Conservation (phyloP, 2,888 invertebrate genomes). For the Dryococelus australis region DNA sequence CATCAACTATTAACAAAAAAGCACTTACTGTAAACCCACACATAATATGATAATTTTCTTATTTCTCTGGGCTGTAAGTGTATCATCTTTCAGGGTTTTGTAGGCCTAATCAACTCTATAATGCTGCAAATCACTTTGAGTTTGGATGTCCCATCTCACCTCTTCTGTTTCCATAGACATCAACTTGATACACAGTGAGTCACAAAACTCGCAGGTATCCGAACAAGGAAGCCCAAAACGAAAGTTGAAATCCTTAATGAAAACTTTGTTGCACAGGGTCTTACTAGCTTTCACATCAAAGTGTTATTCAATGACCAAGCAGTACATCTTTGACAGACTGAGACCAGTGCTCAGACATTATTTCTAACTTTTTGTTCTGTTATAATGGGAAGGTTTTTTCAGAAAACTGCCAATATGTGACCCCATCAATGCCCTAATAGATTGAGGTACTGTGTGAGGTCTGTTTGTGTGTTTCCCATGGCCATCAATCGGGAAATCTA, state of each 20-base stretch:
- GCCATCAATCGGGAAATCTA: not conserved
- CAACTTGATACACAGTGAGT: constrained; percentile 7
- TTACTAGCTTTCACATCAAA: not conserved
- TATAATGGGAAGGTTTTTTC: not conserved
- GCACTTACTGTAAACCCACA: constrained; percentile 29
- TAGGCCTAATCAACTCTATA: too few relatives aligned
- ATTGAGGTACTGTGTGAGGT: not conserved
- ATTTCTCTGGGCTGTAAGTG: too few relatives aligned
- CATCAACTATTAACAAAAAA: not conserved
- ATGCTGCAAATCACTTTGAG: too few relatives aligned
- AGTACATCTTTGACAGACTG: constrained; percentile 20
- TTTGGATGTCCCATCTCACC: too few relatives aligned
- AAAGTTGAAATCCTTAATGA: constrained; percentile 22
- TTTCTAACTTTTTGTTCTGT: not conserved
- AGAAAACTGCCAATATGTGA: constrained; percentile 18
- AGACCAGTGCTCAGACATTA: not conserved
- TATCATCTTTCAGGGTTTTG: too few relatives aligned
- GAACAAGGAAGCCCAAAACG: constrained; percentile 20
- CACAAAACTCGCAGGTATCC: constrained; percentile 23
- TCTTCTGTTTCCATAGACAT: too few relatives aligned
- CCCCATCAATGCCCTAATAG: not conserved
- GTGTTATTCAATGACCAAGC: not conserved
- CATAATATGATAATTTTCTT: too few relatives aligned
- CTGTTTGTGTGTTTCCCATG: constrained; percentile 7
- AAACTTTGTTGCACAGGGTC: constrained; percentile 20